Evolutionary conservation across 2,888 invertebrate genomes (phyloP), one percentile per base, ranked within the genome.

Genomic region (Drosophila acutilabella): DNA sequence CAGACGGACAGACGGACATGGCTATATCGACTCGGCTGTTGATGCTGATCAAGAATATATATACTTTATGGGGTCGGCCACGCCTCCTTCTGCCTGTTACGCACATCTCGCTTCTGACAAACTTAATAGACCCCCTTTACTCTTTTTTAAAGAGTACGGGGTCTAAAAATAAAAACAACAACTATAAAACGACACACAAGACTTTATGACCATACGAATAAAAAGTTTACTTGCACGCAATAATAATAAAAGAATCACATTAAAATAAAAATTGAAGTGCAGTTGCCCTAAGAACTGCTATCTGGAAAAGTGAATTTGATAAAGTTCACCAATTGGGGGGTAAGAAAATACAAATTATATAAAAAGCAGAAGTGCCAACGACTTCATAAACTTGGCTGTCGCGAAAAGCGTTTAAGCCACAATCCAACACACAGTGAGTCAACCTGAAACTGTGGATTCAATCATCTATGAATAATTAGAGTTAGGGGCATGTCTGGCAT

Each of bases 391-490:
- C 8, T 26, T 45, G 4, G 26, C 33, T 23, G 23, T 23, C 6
- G 23, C 23, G 23, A 23, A 23, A n/a, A n/a, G 4, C 7, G 10
- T 16, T 18, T 26, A 4, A 10, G 10, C 11, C 38, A 8, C 1
- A 11, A 14, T 26, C 33, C 40, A 38, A n/a, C 1, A 4, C 5
- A 1, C 2, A 5, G 16, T 73, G 66, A 71, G 8, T 71, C 65
- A 59, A 58, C 4, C 6, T 11, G 23, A 47, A 1, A 41, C 38
- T 41, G 13, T 16, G 7, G 11, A 30, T 8, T 44, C n/a, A 13
- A 40, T 40, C 42, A 30, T n/a, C 8, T 1, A 23, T n/a, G 33
- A 6, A 8, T 18, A 0, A 23, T 26, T 11, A 5, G 18, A 8
- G 1, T 41, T 7, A n/a, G 23, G 23, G 73, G 41, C 18, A 36